Conservation (phyloP, 2,797 vertebrate species). For the Malurus splendens region DNA sequence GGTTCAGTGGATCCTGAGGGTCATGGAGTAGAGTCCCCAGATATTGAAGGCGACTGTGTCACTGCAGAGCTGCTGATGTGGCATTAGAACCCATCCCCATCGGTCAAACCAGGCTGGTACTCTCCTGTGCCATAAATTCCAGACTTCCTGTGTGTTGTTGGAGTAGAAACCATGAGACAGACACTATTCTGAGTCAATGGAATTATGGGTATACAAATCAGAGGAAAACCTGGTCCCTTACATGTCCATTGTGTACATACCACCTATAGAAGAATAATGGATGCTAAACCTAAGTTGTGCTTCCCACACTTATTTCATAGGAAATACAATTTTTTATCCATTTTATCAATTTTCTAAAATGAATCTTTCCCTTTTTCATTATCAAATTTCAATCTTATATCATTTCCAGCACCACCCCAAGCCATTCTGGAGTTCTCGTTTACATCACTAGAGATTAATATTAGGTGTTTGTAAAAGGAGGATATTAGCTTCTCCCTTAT, state of each 20-base stretch:
- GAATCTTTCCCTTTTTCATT: constrained; percentile 72
- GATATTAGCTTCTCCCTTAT: constrained; percentile 81
- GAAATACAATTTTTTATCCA: constrained; percentile 57
- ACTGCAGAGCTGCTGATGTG: background rate
- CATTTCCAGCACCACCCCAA: constrained; percentile 62
- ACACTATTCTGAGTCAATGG: background rate
- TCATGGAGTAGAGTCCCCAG: background rate
- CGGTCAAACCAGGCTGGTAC: background rate
- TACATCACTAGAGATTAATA: constrained; percentile 77
- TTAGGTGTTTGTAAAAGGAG: constrained; percentile 78
- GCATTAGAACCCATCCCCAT: background rate
- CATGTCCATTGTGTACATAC: background rate
- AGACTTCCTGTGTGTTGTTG: background rate
- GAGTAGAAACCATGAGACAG: background rate
- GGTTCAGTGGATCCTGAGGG: background rate
- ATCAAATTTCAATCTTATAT: constrained; percentile 71
- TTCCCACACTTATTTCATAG: constrained; percentile 48
- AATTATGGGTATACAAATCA: background rate
- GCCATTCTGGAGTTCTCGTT: constrained; percentile 62
- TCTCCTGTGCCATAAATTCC: background rate
- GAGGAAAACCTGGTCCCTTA: background rate
- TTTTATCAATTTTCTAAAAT: constrained; percentile 69
- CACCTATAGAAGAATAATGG: constrained; percentile 12
- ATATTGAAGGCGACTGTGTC: background rate
- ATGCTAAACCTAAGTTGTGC: background rate